These are phyloP conservation scores for Heteropelma amictum DNA, from an alignment of 2,888 invertebrate genomes.

Conservation along the genomic window DNA sequence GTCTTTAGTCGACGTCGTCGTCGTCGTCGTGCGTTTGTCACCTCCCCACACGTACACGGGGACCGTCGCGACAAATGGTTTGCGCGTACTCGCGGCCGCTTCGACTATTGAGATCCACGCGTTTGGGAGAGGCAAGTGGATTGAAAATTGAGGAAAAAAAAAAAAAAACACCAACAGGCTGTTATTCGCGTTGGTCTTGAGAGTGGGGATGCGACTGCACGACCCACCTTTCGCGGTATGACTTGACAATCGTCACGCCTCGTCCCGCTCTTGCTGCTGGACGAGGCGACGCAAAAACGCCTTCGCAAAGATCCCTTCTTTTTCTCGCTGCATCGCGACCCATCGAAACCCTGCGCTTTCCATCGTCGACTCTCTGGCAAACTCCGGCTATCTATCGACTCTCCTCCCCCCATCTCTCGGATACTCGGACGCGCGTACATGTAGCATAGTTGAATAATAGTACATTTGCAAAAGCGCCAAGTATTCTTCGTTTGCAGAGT, in stretches of 20 bases:
- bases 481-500: too few species aligned
- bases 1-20: neutral
- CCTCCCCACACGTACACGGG: neutral
- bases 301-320: conserved; percentile 44
- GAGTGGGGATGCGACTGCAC: conserved; percentile 30
- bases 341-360: conserved; percentile 44
- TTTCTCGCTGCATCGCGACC: neutral
- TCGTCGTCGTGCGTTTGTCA: neutral
- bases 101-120: conserved; percentile 14
- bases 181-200: neutral
- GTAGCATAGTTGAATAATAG: too few species aligned
- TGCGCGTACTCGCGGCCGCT: too few species aligned
- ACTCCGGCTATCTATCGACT: too few species aligned
- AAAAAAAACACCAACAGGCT: neutral
- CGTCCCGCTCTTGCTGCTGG: too few species aligned
- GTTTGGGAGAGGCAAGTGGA: neutral
- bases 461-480: too few species aligned
- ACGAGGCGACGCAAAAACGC: conserved; percentile 32
- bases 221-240: conserved; percentile 33
- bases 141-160: too few species aligned
- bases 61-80: neutral
- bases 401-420: too few species aligned
- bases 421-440: too few species aligned
- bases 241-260: conserved; percentile 47
- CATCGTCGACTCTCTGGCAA: conserved; percentile 21